Evolutionary conservation across 2,113 vertebrate genomes (phyloP).

Genomic region (Ancistrus triradiatus): DNA sequence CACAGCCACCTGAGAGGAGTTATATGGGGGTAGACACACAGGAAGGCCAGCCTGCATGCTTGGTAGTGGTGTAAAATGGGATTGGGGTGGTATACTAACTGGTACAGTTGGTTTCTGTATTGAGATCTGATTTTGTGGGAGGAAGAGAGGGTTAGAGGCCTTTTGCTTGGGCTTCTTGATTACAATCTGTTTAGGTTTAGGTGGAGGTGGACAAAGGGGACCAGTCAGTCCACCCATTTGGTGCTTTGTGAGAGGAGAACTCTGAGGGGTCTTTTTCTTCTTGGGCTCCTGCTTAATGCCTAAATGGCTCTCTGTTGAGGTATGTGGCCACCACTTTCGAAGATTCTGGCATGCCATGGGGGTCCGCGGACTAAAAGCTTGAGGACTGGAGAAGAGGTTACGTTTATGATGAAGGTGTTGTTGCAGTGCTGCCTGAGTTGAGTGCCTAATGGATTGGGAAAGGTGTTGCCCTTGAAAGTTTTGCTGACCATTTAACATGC

Average conservation of each 20-base stretch:
- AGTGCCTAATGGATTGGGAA: constrained; percentile 75
- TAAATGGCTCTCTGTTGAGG: constrained; percentile 52
- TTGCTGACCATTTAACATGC: constrained; percentile 66
- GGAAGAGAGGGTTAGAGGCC: constrained; percentile 82
- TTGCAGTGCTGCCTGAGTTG: constrained; percentile 89
- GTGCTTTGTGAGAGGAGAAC: constrained; percentile 69
- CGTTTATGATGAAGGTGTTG: constrained; percentile 94
- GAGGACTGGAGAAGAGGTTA: constrained; percentile 80
- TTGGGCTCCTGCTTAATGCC: constrained; percentile 79
- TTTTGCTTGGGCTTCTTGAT: constrained; percentile 88
- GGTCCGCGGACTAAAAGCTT: constrained; percentile 51
- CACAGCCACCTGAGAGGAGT: constrained; percentile 65
- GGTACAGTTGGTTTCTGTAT: constrained; percentile 68
- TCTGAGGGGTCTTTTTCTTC: constrained; percentile 70
- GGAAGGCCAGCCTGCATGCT: constrained; percentile 54
- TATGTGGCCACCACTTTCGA: constrained; percentile 82
- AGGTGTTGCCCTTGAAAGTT: constrained; percentile 55
- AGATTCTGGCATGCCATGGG: constrained; percentile 64
- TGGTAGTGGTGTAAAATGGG: constrained; percentile 47
- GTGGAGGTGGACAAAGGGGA: constrained; percentile 47
- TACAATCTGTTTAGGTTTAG: constrained; percentile 83
- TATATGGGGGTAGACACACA: constrained; percentile 41
- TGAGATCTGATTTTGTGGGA: constrained; percentile 79
- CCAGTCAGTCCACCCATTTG: constrained; percentile 51
- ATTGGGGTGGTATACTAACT: constrained; percentile 53